Conservation (phyloP, 2,113 vertebrate species). For the Peromyscus californicus region DNA sequence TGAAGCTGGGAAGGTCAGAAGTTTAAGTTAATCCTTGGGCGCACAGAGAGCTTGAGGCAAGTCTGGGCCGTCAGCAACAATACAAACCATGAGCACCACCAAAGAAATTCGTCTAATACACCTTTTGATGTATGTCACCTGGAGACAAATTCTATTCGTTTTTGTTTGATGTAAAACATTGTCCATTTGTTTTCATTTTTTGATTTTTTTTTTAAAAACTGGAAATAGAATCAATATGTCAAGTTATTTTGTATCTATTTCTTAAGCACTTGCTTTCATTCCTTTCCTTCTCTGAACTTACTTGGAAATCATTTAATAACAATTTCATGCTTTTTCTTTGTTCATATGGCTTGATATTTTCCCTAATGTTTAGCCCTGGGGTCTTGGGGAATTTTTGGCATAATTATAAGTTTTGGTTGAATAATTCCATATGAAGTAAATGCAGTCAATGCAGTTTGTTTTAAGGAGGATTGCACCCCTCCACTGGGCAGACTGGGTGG, state of each 20-base stretch:
- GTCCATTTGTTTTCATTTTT: not conserved
- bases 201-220: not conserved
- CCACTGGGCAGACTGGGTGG: not conserved
- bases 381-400: not conserved
- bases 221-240: not conserved
- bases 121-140: not conserved
- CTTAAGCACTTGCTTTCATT: not conserved
- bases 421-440: not conserved
- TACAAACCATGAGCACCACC: too few species aligned
- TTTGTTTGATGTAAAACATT: not conserved
- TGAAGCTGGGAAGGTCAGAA: not conserved
- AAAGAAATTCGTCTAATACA: not conserved
- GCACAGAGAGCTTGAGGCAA: not conserved
- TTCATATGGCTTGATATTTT: not conserved
- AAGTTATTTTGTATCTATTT: not conserved
- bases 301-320: not conserved
- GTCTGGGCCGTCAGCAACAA: not conserved
- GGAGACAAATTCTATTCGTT: not conserved
- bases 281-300: not conserved
- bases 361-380: not conserved
- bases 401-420: not conserved
- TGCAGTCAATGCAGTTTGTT: not conserved
- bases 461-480: not conserved
- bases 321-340: not conserved
- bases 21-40: not conserved